Evolutionary conservation across 2,113 vertebrate species (phyloP).

Genomic region (Gopherus evgoodei): DNA sequence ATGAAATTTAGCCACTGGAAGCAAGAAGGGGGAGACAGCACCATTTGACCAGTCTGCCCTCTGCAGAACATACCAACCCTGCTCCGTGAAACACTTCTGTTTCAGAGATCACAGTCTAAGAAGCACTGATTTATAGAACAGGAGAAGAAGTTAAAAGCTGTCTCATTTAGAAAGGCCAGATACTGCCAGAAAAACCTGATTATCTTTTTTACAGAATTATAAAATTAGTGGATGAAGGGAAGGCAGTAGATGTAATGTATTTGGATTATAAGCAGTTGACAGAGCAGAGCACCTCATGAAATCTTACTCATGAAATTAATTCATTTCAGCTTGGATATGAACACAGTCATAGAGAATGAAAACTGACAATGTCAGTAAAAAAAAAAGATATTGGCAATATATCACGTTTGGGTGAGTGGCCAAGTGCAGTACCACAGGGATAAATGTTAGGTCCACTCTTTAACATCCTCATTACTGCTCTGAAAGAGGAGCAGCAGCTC

Average conservation of each 20-base stretch:
- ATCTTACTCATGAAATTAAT: constrained; percentile 46
- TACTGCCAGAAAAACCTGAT: background rate
- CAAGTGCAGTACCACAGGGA: background rate
- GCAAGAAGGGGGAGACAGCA: background rate
- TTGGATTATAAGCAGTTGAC: constrained; percentile 26
- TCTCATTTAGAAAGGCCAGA: background rate
- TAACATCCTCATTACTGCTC: background rate
- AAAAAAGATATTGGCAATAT: background rate
- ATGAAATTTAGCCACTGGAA: background rate
- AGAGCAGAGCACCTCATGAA: constrained; percentile 34
- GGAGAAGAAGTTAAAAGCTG: background rate
- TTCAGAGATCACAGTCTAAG: background rate
- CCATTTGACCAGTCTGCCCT: constrained; percentile 1
- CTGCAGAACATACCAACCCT: background rate
- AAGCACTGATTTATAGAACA: background rate
- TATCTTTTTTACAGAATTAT: background rate
- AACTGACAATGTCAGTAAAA: constrained; percentile 8
- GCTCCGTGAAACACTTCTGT: background rate
- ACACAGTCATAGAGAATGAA: constrained; percentile 23
- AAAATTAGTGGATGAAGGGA: background rate
- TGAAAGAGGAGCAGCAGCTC: background rate
- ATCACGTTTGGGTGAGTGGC: background rate
- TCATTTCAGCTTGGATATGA: background rate
- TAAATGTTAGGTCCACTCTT: background rate
- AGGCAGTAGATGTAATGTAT: background rate